Base-by-base conservation (phyloP, 2,113 vertebrate species). In the Noturus placidus region DNA sequence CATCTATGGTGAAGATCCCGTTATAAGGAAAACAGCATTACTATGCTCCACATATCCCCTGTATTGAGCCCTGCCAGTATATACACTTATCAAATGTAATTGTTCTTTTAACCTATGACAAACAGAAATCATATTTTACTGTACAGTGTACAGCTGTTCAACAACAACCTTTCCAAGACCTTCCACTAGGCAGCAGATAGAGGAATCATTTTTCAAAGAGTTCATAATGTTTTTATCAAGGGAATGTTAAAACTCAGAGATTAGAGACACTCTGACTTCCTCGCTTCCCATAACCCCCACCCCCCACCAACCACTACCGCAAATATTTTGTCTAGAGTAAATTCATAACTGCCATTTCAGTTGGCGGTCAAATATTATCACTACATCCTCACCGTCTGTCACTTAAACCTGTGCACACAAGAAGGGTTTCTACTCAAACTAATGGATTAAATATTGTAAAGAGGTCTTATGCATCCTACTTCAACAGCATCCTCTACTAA, bases 281-380 rank as follows among this genome's bases (percentile, higher is more conserved):
- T 80, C 38, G 54, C 63, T 54, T 59, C 63, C 84, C 52, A 86
- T 50, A 42, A 22, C 83, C 76, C 22, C 77, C 30, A 88, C 42
- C 87, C 87, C 38, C 88, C 92, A 86, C 20, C 83, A 84, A 87
- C 89, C 89, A 87, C 94, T 93, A 91, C 92, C 92, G 92, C 94
- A 94, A 95, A 95, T 92, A 90, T 91, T 92, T 91, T 91, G 94
- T 92, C 91, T 89, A 90, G 92, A 94, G 93, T 95, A 94, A 95
- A 95, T 95, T 93, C 95, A 94, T 94, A 96, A 94, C 94, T 93
- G 95, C 93, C 93, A 94, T 95, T 96, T 94, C 92, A 93, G 92
- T 92, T 94, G 93, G 94, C 96, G 95, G 92, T 94, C 96, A 93
- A 93, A 93, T 87, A 78, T 92, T 94, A 94, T 95, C 94, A 94